A percentile compares a stretch with the other conserved stretches of the same genome.
phyloP scores from a whole-genome alignment of 2,888 invertebrate species.

The Theristus sp. region DNA sequence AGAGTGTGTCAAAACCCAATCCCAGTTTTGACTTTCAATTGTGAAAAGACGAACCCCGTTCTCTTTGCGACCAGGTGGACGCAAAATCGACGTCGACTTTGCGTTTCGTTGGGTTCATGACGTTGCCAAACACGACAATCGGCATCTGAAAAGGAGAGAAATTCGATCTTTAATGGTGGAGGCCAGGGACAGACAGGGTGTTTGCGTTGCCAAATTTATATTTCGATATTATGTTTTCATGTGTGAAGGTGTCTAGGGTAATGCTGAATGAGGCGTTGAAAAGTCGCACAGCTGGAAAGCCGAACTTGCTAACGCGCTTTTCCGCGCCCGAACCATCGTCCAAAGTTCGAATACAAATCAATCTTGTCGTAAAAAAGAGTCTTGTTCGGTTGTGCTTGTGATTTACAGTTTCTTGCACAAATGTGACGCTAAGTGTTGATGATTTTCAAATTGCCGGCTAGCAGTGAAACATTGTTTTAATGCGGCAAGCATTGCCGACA shows the following conservation, averaged over 20 bases:
- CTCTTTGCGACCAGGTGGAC: not conserved
- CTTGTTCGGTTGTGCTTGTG: not conserved
- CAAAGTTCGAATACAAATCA: too few relatives aligned
- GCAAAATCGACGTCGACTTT: not conserved
- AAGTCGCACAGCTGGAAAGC: too few relatives aligned
- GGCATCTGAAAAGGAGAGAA: not conserved
- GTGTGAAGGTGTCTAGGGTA: too few relatives aligned
- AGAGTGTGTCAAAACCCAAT: too few relatives aligned
- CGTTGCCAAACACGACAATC: not conserved
- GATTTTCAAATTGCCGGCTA: not conserved
- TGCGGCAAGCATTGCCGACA: not conserved
- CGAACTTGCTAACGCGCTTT: too few relatives aligned
- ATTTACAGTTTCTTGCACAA: not conserved
- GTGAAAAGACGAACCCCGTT: not conserved
- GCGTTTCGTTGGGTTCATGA: not conserved
- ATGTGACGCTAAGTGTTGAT: not conserved
- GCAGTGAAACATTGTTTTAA: not conserved
- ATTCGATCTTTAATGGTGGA: not conserved
- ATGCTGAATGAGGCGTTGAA: too few relatives aligned
- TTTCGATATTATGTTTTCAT: too few relatives aligned
- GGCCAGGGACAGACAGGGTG: not conserved
- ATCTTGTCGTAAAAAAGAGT: too few relatives aligned
- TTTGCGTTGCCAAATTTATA: too few relatives aligned
- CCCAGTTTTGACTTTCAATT: too few relatives aligned
- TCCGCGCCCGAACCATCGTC: too few relatives aligned